phyloP scores from a whole-genome alignment of 2,888 invertebrate species.

The Hypena proboscidalis region DNA sequence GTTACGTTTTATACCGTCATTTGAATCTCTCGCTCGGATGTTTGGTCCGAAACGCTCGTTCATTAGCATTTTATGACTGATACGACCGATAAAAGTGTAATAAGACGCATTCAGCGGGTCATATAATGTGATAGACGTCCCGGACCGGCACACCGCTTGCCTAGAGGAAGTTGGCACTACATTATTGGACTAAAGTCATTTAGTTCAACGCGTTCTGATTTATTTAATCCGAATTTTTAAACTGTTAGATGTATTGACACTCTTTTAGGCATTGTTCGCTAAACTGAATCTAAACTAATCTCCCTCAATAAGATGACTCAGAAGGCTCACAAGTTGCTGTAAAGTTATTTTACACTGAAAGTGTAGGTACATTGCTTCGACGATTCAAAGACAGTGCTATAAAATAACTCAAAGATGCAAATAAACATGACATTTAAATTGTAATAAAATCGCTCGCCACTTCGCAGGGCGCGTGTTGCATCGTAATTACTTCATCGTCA shows the following conservation, averaged over 20 bases:
- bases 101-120: constrained; percentile 82
- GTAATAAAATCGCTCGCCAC: constrained; percentile 53
- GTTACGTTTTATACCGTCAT: constrained; percentile 83
- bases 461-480: constrained; percentile 55
- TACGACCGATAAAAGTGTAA: constrained; percentile 84
- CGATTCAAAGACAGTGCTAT: constrained; percentile 36
- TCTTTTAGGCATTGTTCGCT: constrained; percentile 66
- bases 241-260: constrained; percentile 60
- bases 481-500: constrained; percentile 70
- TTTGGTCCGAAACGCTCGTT: constrained; percentile 82
- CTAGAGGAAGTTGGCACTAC: constrained; percentile 68
- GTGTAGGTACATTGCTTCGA: no score
- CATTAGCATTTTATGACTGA: constrained; percentile 85
- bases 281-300: constrained; percentile 53
- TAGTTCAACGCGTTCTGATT: constrained; percentile 67
- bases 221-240: constrained; percentile 67
- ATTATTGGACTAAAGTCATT: constrained; percentile 72
- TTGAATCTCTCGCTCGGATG: constrained; percentile 84
- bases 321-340: constrained; percentile 48
- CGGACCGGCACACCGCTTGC: constrained; percentile 67
- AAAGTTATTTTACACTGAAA: no score
- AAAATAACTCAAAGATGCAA: constrained; percentile 49
- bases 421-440: constrained; percentile 59
- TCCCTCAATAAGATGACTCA: constrained; percentile 40
- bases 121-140: constrained; percentile 74